Conservation (phyloP, 2,797 vertebrate species). For the Arctocebus calabarensis region DNA sequence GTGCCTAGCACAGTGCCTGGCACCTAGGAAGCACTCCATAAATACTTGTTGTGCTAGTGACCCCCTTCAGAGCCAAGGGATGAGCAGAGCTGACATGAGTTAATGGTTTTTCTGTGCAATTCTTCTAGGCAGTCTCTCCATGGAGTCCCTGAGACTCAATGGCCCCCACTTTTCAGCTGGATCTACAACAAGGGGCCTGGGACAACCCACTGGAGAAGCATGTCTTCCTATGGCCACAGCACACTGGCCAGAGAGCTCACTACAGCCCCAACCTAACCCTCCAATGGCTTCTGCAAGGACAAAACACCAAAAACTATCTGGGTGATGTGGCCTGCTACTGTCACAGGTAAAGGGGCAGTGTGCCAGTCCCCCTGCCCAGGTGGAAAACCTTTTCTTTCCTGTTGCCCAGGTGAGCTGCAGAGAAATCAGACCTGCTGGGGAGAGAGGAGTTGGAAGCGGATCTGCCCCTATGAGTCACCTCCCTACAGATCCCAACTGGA, state of each 20-base stretch:
- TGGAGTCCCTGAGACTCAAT: background rate
- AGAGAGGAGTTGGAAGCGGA: background rate
- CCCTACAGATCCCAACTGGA: background rate
- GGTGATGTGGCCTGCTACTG: conserved; percentile 35
- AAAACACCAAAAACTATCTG: background rate
- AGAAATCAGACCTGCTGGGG: conserved; percentile 47
- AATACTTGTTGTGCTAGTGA: fast-evolving
- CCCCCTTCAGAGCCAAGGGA: background rate
- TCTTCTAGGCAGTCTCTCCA: background rate
- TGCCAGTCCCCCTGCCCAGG: background rate
- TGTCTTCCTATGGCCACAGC: background rate
- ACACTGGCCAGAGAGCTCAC: background rate
- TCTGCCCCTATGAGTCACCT: background rate
- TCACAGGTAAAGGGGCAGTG: background rate
- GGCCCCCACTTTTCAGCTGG: background rate
- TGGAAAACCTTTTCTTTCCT: background rate
- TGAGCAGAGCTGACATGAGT: background rate
- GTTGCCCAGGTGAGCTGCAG: background rate
- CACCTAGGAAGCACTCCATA: fast-evolving
- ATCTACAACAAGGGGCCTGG: background rate
- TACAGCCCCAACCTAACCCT: background rate
- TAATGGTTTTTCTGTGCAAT: background rate
- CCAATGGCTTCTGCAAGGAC: conserved; percentile 24
- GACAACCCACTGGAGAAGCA: fast-evolving
- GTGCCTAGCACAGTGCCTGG: background rate